Evolutionary conservation across 2,797 vertebrate genomes (phyloP), one percentile per base, ranked within the genome.

Genomic region (Protonibea diacanthus): DNA sequence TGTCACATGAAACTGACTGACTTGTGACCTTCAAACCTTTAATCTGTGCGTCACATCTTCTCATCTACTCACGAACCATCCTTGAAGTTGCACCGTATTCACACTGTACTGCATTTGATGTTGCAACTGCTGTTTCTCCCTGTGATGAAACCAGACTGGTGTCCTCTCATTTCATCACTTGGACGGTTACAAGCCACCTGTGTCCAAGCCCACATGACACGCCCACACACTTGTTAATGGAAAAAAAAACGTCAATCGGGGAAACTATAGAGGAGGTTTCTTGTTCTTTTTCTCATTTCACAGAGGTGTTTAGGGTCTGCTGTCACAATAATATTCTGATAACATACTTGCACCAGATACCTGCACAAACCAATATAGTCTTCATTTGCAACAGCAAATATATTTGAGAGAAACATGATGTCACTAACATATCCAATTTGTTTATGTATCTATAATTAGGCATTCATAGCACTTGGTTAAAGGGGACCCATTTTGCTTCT

Each of bases 1-100:
- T 86, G 73, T 76, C 17, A 49, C 67, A 63, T 42, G 61, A 81
- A 82, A 72, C 72, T 15, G 17, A 29, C 42, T 67, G 20, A 58
- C 65, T 60, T 17, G 49, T 51, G 78, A 78, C 73, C 33, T 61
- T 78, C 45, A 61, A 40, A 44, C 23, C 14, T 55, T 20, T n/a
- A 47, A 18, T 38, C 20, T 51, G 51, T 51, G 33, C 25, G 2
- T 33, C 6, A 52, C 53, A 27, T 55, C 2, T 40, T 27, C n/a
- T 29, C 47, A 55, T 60, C 13, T 29, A 14, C 62, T 47, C 40
- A 52, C 42, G 55, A 61, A 53, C 44, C 25, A 3, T 6, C n/a
- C 45, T 13, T 2, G 1, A 51, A 45, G 45, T 38, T 14, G 25
- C 27, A 4, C 44, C 3, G 6, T 27, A 33, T 21, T 12, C 7